Conservation (phyloP, 2,888 invertebrate species). For the Drosophila glabriapex region DNA sequence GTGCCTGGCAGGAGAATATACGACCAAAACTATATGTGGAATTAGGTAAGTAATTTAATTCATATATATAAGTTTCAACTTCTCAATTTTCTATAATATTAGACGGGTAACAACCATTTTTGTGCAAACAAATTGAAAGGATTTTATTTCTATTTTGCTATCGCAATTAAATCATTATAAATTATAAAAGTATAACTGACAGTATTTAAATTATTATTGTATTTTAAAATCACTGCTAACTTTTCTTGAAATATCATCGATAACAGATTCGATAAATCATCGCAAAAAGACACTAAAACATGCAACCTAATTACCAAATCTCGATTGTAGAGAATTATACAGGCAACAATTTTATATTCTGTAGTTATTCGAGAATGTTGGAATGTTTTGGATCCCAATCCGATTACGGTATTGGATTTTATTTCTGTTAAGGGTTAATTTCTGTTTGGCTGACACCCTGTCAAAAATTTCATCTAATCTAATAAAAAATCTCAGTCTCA, state of each 20-base stretch:
- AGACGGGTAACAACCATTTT: neutral
- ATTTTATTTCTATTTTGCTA: neutral
- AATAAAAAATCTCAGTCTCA: conserved; percentile 59
- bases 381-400: neutral
- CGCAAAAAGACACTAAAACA: neutral
- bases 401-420: neutral
- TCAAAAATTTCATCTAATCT: conserved; percentile 12
- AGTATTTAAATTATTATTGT: neutral
- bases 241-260: neutral
- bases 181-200: neutral
- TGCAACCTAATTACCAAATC: neutral
- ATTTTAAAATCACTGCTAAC: neutral
- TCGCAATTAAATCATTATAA: neutral
- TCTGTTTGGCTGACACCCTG: neutral
- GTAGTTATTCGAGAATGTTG: neutral
- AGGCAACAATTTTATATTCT: neutral
- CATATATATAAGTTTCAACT: neutral
- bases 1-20: conserved; percentile 96
- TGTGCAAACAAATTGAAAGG: neutral
- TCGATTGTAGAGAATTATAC: neutral
- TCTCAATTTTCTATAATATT: neutral
- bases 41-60: conserved; percentile 90
- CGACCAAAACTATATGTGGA: conserved; percentile 96
- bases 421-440: neutral
- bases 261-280: neutral